Evolutionary conservation across 2,888 invertebrate genomes (phyloP), one percentile per base, ranked within the genome.

Genomic region (Plagodis pulveraria): DNA sequence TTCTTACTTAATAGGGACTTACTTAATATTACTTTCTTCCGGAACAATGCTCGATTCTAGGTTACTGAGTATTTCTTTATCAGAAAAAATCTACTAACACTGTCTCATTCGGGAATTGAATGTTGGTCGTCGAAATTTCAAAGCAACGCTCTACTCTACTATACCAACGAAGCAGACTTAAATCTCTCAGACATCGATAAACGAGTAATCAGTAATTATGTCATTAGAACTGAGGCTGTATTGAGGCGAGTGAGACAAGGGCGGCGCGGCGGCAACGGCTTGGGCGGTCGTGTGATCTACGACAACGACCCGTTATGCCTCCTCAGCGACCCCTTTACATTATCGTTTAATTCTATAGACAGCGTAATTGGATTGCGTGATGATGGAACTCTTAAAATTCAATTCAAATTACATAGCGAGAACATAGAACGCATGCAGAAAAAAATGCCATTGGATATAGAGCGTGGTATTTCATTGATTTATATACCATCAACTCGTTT

Each of bases 281-380:
- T 22, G 22, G 22, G 22, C 22, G 22, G 66, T 67, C 69, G 71
- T 72, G 72, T 60, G 66, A 22, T 22, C 22, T 22, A 22, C 22
- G 22, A 46, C 67, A 62, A 58, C 59, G 68, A 70, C 78, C 80
- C 80, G 80, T 82, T 84, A 82, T 75, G 62, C 62, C 71, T 75
- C 74, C 78, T 73, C 65, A 50, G 80, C 78, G 80, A 76, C 76
- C 73, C 73, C 41, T 0, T 10, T 5, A 72, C 73, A 75, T 80
- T 78, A 81, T 73, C 75, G 73, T 76, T 81, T 78, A 80, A 77
- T 77, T 79, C 73, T 73, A 74, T 76, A 72, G 63, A 73, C 71
- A 62, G 56, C 53, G 73, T 74, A 83, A 82, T 78, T 80, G 76
- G 67, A 78, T 80, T 66, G 68, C 76, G 63, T 68, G 65, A 71